Conservation (phyloP, 2,113 vertebrate species). For the Aptenodytes patagonicus region DNA sequence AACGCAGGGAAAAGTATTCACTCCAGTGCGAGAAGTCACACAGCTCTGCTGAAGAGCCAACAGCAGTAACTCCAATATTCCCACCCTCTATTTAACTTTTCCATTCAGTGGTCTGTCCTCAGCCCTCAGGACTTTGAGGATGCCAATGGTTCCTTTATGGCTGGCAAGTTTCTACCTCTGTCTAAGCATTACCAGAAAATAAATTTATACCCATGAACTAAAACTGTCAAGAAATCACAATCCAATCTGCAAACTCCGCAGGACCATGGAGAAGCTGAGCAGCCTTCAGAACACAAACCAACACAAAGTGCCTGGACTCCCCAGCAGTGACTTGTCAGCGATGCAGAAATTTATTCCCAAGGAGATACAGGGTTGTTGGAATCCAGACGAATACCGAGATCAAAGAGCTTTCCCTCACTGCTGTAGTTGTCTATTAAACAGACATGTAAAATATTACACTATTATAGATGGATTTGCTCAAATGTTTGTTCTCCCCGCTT, state of each 20-base stretch:
- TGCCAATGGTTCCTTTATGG: not conserved
- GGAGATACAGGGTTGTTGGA: not conserved
- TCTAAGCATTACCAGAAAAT: not conserved
- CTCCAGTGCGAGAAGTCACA: not conserved
- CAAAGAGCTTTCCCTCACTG: not conserved
- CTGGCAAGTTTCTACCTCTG: not conserved
- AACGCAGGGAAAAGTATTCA: not conserved
- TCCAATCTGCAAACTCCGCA: not conserved
- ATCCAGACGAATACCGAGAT: not conserved
- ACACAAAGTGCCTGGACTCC: not conserved
- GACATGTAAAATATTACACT: not conserved
- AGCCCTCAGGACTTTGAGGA: not conserved
- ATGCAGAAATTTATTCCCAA: not conserved
- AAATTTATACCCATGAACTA: not conserved
- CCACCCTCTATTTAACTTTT: not conserved
- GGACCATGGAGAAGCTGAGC: not conserved
- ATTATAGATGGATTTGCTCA: not conserved
- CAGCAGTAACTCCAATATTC: not conserved
- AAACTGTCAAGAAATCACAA: not conserved
- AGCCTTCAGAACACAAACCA: not conserved
- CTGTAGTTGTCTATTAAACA: constrained; percentile 7
- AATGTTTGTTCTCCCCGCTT: not conserved
- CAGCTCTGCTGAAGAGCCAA: not conserved
- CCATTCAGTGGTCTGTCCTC: not conserved
- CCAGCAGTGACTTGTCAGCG: not conserved